These are phyloP conservation scores for Rhinolophus ferrumequinum DNA, from an alignment of 2,113 vertebrate species.

Conservation along the genomic window DNA sequence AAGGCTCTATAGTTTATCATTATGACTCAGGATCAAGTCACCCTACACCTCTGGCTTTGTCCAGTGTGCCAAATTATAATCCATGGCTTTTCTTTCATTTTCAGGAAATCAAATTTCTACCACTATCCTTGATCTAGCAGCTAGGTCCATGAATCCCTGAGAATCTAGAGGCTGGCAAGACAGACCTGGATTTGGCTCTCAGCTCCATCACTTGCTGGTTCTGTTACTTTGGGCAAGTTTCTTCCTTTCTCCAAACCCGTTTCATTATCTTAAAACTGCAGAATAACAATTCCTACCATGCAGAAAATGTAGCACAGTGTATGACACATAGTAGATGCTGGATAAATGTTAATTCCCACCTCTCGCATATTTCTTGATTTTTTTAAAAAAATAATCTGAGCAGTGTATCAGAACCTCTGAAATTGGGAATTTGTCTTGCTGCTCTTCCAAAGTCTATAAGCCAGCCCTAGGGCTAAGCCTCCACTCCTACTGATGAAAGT, in stretches of 20 bases:
- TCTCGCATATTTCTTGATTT: slow-evolving; percentile 6
- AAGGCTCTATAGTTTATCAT: neutral
- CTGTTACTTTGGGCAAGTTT: slow-evolving; percentile 16
- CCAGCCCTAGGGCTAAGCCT: neutral
- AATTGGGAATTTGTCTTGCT: neutral
- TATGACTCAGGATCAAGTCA: neutral
- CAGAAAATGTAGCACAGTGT: neutral
- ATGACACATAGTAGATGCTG: neutral
- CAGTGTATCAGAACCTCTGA: neutral
- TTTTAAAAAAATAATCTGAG: slow-evolving; percentile 2
- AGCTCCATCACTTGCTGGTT: neutral
- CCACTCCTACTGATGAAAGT: neutral
- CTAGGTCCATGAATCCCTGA: neutral
- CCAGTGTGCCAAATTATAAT: neutral
- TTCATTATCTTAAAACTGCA: slow-evolving; percentile 44
- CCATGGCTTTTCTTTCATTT: slow-evolving; percentile 7
- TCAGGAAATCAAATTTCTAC: neutral
- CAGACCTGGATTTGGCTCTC: neutral
- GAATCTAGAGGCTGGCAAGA: neutral
- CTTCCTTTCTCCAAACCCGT: slow-evolving; percentile 39
- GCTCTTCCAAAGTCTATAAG: neutral
- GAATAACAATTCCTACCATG: neutral
- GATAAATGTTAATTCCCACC: neutral
- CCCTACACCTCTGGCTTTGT: neutral
- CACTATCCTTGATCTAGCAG: neutral